phyloP scores from a whole-genome alignment of 1,140 invertebrate species.

The Calosoma granatense region DNA sequence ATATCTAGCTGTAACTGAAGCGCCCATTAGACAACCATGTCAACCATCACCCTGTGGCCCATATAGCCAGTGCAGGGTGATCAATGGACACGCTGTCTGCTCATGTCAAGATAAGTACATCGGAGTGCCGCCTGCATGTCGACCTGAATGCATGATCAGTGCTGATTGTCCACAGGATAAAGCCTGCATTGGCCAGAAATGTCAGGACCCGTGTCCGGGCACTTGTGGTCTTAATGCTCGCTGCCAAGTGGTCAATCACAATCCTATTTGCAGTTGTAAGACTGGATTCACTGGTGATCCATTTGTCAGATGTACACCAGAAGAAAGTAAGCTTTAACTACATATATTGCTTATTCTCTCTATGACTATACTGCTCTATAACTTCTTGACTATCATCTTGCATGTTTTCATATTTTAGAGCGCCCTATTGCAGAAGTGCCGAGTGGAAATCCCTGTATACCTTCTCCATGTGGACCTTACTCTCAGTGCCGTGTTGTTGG shows the following conservation, averaged over 20 bases:
- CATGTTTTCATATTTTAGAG: slow-evolving; percentile 36
- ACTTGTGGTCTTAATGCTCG: slow-evolving; percentile 64
- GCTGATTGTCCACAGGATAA: slow-evolving; percentile 59
- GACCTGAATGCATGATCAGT: slow-evolving; percentile 64
- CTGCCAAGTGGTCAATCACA: slow-evolving; percentile 65
- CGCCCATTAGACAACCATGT: slow-evolving; percentile 47
- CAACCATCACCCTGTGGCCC: slow-evolving; percentile 56
- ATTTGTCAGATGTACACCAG: slow-evolving; percentile 52
- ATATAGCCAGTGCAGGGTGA: slow-evolving; percentile 56
- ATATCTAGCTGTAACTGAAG: slow-evolving; percentile 36
- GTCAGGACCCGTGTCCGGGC: slow-evolving; percentile 63
- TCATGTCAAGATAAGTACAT: slow-evolving; percentile 56
- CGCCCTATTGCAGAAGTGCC: slow-evolving; percentile 31
- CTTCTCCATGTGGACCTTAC: slow-evolving; percentile 72
- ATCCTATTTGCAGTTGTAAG: slow-evolving; percentile 64
- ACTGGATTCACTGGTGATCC: slow-evolving; percentile 60
- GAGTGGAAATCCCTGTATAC: slow-evolving; percentile 52
- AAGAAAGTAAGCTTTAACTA: too few species aligned
- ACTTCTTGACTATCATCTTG: slow-evolving; percentile 17
- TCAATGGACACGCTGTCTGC: slow-evolving; percentile 57
- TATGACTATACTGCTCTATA: not conserved
- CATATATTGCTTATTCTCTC: slow-evolving; percentile 27
- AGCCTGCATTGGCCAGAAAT: slow-evolving; percentile 63
- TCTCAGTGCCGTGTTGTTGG: slow-evolving; percentile 60
- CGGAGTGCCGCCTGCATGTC: slow-evolving; percentile 58